Conservation (phyloP, 2,888 invertebrate species). For the Caenorhabditis panamensis region DNA sequence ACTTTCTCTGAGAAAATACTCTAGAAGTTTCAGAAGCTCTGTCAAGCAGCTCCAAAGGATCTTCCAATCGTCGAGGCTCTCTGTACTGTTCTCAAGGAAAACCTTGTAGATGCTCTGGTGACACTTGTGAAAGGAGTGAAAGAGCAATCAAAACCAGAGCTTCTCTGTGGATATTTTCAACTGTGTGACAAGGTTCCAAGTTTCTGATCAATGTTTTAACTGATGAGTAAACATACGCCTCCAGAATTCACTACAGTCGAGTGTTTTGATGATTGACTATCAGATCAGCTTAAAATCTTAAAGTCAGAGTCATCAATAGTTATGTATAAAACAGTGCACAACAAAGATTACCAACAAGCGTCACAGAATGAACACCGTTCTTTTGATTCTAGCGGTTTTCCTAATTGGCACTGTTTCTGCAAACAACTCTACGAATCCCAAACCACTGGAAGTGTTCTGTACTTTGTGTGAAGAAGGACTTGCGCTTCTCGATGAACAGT, state of each 20-base stretch:
- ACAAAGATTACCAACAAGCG: no score
- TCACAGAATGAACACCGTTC: not conserved
- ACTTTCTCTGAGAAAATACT: no score
- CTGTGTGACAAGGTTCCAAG: not conserved
- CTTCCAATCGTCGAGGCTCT: conserved; percentile 49
- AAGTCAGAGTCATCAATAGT: no score
- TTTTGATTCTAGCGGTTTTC: not conserved
- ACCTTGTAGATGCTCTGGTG: conserved; percentile 42
- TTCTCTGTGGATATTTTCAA: conserved; percentile 33
- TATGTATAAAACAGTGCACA: no score
- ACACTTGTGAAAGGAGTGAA: conserved; percentile 39
- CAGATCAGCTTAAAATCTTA: no score
- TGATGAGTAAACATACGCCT: not conserved
- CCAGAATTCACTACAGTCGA: not conserved
- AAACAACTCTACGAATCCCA: not conserved
- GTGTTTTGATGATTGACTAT: no score
- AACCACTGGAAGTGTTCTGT: conserved; percentile 8
- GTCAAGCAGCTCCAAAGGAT: conserved; percentile 31
- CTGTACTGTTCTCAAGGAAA: conserved; percentile 37
- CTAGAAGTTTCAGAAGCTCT: conserved; percentile 43
- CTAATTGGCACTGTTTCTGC: not conserved
- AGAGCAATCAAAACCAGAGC: conserved; percentile 30
- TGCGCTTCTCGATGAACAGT: conserved; percentile 19
- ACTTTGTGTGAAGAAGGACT: conserved; percentile 22
- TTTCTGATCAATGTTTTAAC: not conserved